A percentile compares a stretch with the other conserved stretches of the same genome.
Evolutionary conservation across 1,140 invertebrate species (phyloP).

Genomic region (Acyrthosiphon pisum): DNA sequence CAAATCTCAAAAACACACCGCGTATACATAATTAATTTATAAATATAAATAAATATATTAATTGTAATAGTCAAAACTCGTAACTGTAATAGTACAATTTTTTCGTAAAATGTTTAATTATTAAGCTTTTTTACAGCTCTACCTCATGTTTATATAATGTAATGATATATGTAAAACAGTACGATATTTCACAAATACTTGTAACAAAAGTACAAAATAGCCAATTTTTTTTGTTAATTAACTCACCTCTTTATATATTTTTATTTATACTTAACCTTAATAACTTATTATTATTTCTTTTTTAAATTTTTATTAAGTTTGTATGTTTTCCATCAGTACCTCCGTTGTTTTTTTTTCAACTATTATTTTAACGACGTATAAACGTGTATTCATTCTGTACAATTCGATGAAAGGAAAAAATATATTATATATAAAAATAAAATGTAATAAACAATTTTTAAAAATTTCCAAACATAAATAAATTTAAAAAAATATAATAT

Average conservation of each 20-base stretch:
- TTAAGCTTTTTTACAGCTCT: slow-evolving; percentile 57
- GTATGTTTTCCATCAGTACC: slow-evolving; percentile 21
- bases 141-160: slow-evolving; percentile 55
- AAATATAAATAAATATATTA: slow-evolving; percentile 35
- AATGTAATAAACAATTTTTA: slow-evolving; percentile 34
- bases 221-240: slow-evolving; percentile 58
- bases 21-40: slow-evolving; percentile 52
- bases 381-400: slow-evolving; percentile 32
- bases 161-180: slow-evolving; percentile 38
- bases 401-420: slow-evolving; percentile 4
- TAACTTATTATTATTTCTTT: slow-evolving; percentile 43
- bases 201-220: slow-evolving; percentile 57
- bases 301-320: slow-evolving; percentile 50
- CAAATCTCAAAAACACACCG: slow-evolving; percentile 51
- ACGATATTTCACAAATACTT: slow-evolving; percentile 55
- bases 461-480: slow-evolving; percentile 45
- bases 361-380: slow-evolving; percentile 44
- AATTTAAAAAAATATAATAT: slow-evolving; percentile 19
- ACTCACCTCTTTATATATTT: slow-evolving; percentile 43
- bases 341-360: neutral
- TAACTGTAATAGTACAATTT: slow-evolving; percentile 56
- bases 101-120: slow-evolving; percentile 50
- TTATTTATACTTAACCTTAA: slow-evolving; percentile 53
- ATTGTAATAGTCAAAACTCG: slow-evolving; percentile 52
- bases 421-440: neutral